Base-by-base conservation (phyloP, 2,797 vertebrate species). In the Paramormyrops hopkinsi region DNA sequence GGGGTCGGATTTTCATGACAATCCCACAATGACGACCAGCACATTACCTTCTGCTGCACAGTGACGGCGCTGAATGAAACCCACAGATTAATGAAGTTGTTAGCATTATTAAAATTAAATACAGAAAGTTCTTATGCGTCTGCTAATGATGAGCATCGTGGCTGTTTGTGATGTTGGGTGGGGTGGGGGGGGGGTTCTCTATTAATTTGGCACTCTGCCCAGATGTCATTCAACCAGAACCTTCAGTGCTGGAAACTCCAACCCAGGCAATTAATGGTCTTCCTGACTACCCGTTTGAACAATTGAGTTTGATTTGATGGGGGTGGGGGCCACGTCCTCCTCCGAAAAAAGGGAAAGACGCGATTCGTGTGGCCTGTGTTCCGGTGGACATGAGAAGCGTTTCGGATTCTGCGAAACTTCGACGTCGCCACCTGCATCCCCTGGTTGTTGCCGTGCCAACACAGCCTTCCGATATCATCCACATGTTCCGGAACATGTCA, bases 171-270 rank as follows among this genome's bases (percentile, higher is more conserved):
- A 25, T 65, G 62, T 9, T 65, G 59, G 2, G 59, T 9, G n/a
- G 1, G 97, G 95, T 96, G 96, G 98, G 96, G 93, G 92, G 94
- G 95, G n/a, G 4, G 2, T 97, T 97, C 97, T 96, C 96, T 96
- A 95, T 98, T 98, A 96, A 96, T 97, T 97, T 99, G 98, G 98
- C 98, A 96, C 93, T 91, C 93, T 91, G 97, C 97, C 98, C 97
- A 97, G 97, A 97, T 97, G 96, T 97, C 96, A 97, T 97, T 98
- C 97, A 97, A 96, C 95, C 98, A 97, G 96, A 98, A 98, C 97
- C 95, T 97, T 96, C 95, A 96, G 95, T 96, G 95, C 94, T 95
- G 95, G 94, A 95, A 97, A 97, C 96, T 93, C 95, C 96, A 97
- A 95, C 95, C 94, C 95, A 93, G 96, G 94, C 95, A 96, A 96